Percentiles rank a stretch among this genome's conserved stretches.
phyloP scores from a whole-genome alignment of 2,113 vertebrate genomes.

The Polypterus bichir region DNA sequence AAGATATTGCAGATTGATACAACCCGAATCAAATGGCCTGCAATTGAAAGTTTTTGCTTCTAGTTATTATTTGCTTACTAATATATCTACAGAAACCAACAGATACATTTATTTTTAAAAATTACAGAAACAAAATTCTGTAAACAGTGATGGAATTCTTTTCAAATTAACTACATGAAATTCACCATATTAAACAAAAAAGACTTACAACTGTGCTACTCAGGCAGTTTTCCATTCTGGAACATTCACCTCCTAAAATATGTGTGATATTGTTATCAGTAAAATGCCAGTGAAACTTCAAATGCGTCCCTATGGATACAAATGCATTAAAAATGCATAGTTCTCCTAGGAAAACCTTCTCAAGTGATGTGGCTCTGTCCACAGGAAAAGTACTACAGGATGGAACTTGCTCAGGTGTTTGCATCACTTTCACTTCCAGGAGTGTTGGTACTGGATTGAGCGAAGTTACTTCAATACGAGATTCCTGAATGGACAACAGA shows the following conservation, averaged over 20 bases:
- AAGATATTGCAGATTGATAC: too few relatives aligned
- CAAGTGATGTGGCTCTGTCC: not conserved
- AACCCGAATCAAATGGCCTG: too few relatives aligned
- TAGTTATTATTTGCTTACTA: too few relatives aligned
- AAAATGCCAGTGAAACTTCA: conserved; percentile 20
- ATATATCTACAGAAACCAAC: too few relatives aligned
- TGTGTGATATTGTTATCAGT: conserved; percentile 8
- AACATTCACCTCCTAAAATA: not conserved
- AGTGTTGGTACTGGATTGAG: conserved; percentile 9
- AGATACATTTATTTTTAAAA: too few relatives aligned
- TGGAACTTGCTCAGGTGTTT: conserved; percentile 10
- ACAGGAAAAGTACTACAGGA: conserved; percentile 18
- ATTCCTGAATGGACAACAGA: conserved; percentile 12
- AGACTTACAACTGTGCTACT: conserved; percentile 18
- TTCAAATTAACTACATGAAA: too few relatives aligned
- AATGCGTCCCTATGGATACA: conserved; percentile 9
- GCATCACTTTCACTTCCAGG: conserved; percentile 20
- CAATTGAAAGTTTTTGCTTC: too few relatives aligned
- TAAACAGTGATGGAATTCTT: too few relatives aligned
- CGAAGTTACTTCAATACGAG: conserved; percentile 12
- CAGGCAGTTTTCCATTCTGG: conserved; percentile 10
- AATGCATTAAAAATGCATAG: conserved; percentile 14
- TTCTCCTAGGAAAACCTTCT: conserved; percentile 20
- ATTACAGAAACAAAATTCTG: too few relatives aligned
- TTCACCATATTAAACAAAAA: not conserved